A percentile compares a stretch with the other conserved stretches of the same genome.
phyloP scores from a whole-genome alignment of 2,888 invertebrate genomes.

The Prosapia bicincta region DNA sequence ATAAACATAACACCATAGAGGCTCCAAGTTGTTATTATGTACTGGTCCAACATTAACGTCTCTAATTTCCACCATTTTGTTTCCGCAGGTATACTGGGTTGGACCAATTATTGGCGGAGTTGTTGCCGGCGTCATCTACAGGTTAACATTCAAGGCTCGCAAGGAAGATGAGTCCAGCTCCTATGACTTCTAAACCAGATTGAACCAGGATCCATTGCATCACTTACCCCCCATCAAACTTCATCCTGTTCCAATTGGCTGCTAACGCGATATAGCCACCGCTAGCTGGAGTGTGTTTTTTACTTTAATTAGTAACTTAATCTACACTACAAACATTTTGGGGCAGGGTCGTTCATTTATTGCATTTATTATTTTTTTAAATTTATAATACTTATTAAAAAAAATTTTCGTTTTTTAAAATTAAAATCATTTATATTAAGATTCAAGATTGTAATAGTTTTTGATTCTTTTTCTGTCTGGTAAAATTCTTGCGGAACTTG shows the following conservation, averaged over 20 bases:
- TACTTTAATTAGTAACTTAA: background rate
- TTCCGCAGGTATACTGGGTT: conserved; percentile 75
- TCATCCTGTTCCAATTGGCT: background rate
- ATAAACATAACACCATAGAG: too few species aligned
- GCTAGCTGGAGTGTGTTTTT: background rate
- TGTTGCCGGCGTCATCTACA: conserved; percentile 71
- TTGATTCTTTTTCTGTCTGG: too few species aligned
- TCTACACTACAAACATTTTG: background rate
- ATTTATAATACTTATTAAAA: background rate
- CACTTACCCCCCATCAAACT: background rate
- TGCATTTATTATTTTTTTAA: background rate
- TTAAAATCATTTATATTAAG: too few species aligned
- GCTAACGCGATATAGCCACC: background rate
- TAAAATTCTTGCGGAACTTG: too few species aligned
- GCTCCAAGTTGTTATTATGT: too few species aligned
- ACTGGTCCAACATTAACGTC: too few species aligned
- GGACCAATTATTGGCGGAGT: conserved; percentile 81
- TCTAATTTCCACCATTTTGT: background rate
- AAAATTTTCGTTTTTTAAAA: too few species aligned
- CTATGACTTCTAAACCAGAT: conserved; percentile 36
- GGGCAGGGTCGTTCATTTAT: background rate
- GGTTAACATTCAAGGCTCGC: conserved; percentile 34
- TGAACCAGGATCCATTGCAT: background rate
- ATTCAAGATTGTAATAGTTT: too few species aligned
- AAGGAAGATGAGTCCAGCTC: conserved; percentile 39